Evolutionary conservation across 2,113 vertebrate species (phyloP), one percentile per base, ranked within the genome.

Genomic region (Vidua chalybeata): DNA sequence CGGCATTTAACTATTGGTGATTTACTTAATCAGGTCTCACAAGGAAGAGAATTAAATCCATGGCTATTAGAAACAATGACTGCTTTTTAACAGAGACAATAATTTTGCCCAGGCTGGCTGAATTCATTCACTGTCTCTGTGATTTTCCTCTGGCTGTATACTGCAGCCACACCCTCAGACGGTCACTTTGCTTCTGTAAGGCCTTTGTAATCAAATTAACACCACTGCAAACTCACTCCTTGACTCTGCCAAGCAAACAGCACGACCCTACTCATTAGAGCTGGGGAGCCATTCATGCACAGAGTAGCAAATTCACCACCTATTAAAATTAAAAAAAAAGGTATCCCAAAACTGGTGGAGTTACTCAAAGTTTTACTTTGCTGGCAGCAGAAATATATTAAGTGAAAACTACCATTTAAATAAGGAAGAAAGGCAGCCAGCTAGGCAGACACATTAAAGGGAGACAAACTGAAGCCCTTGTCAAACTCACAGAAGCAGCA

Each of bases 1-100:
- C n/a, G n/a, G n/a, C n/a, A n/a, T 39, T 63, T 77, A 90, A 59
- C 15, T 49, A 33, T 3, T 13, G 45, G 21, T 51, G 33, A 84
- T 81, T 85, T 94, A 73, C 45, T 86, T 63, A n/a, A 93, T 48
- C 72, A 84, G 63, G 45, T 84, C 76, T 84, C 78, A 51, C 68
- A 74, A 69, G 88, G 71, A 18, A 69, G 33, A 71, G 48, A 76
- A 94, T 90, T 63, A 84, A 88, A 66, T 27, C 43, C 39, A 7
- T 19, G 33, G 75, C 72, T 80, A 81, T 89, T 80, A 87, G 63
- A 91, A 94, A 88, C 75, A 94, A 93, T 37, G 72, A 63, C 33
- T 90, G 75, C 59, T 86, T 83, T 89, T 90, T 83, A 94, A 89
- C 11, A 71, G 56, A 72, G 41, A 84, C 69, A 69, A 46, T 72